A percentile compares a stretch with the other conserved stretches of the same genome.
Conservation (phyloP, 2,797 vertebrate species). For the Rallus crepitans region DNA sequence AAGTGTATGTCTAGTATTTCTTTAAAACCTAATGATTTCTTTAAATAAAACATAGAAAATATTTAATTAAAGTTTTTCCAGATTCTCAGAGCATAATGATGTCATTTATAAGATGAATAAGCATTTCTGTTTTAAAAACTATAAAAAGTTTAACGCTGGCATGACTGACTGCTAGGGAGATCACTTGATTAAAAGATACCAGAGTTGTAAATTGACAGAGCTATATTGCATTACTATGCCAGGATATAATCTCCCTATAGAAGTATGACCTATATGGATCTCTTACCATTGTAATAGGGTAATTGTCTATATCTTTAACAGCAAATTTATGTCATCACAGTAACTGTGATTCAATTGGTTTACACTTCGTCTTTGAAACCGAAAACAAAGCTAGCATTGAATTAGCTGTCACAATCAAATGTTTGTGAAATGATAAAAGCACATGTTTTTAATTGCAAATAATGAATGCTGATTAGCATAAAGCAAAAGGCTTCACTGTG, state of each 20-base stretch:
- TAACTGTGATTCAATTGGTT: constrained; percentile 39
- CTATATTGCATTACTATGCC: not conserved
- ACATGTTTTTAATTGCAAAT: constrained; percentile 70
- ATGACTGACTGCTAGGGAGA: not conserved
- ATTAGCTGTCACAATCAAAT: constrained; percentile 76
- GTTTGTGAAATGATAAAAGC: constrained; percentile 77
- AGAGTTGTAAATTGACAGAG: not conserved
- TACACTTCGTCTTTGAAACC: constrained; percentile 52
- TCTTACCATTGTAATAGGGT: not conserved
- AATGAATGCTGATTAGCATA: constrained; percentile 72
- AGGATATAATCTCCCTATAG: not conserved
- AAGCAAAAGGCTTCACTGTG: constrained; percentile 70
- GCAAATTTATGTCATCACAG: constrained; percentile 32
- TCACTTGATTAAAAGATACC: not conserved
- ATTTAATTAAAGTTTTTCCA: not conserved
- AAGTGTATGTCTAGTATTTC: not conserved
- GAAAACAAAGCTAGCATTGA: constrained; percentile 76
- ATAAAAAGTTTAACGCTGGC: not conserved
- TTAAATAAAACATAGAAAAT: not conserved
- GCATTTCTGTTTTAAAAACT: not conserved
- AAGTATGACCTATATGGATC: not conserved
- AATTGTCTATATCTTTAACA: not conserved
- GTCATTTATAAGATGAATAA: not conserved
- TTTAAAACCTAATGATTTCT: not conserved
- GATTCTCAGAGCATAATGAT: not conserved